Conservation (phyloP, 2,888 invertebrate genomes). For the Ophion slaviceki region DNA sequence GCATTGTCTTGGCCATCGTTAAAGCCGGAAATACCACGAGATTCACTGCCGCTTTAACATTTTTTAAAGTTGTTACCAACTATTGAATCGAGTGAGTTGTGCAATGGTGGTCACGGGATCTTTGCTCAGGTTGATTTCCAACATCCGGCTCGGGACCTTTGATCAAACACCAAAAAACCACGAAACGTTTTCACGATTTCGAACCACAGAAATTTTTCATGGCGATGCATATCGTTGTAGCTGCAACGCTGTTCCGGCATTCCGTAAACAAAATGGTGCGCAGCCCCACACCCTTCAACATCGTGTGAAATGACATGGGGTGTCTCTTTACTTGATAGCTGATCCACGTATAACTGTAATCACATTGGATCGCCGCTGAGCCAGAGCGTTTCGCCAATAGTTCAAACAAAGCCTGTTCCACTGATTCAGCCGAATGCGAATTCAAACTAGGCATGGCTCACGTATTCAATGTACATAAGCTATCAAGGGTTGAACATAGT, state of each 20-base stretch:
- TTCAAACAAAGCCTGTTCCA: slow-evolving; percentile 30
- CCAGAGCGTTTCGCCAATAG: slow-evolving; percentile 9
- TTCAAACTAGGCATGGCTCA: slow-evolving; percentile 6
- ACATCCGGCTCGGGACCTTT: background rate
- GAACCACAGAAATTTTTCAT: background rate
- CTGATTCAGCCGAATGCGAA: slow-evolving; percentile 25
- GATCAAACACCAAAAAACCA: background rate
- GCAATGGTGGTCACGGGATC: background rate
- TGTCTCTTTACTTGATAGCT: background rate
- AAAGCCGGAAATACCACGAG: background rate
- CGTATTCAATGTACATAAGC: slow-evolving; percentile 31
- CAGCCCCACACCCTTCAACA: background rate
- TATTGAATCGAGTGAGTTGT: background rate
- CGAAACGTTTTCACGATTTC: background rate
- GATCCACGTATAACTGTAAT: background rate
- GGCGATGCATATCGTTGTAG: background rate
- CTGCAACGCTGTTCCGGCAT: background rate
- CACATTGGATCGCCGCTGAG: slow-evolving; percentile 1
- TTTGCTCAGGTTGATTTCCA: background rate
- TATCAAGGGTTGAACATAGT: slow-evolving; percentile 44
- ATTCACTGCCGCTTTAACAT: background rate
- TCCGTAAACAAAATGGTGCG: background rate
- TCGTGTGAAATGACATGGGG: background rate
- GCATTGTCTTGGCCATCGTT: background rate
- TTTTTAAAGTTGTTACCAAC: too few species aligned